A percentile compares a stretch with the other conserved stretches of the same genome.
Evolutionary conservation across 1,140 invertebrate species (phyloP).

Genomic region (Temnothorax curvispinosus): DNA sequence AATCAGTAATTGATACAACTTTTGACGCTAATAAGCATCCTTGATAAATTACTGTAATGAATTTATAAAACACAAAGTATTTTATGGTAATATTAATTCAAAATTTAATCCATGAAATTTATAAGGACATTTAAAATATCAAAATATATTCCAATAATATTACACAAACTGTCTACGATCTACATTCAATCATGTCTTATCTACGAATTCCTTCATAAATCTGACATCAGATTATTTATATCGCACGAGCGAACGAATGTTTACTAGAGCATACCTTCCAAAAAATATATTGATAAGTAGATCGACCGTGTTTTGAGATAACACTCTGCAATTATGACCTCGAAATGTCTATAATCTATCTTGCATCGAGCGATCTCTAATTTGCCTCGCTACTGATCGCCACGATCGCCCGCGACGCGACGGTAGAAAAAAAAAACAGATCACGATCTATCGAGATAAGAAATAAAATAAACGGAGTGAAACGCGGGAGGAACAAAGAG

Average conservation of each 20-base stretch:
- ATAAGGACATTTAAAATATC: background rate
- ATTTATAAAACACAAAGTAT: too few relatives aligned
- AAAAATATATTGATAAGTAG: slow-evolving; percentile 28
- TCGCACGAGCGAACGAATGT: background rate
- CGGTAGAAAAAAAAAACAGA: background rate
- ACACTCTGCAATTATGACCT: slow-evolving; percentile 13
- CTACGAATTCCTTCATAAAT: background rate
- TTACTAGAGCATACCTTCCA: slow-evolving; percentile 17
- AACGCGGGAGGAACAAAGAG: background rate
- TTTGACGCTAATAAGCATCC: too few relatives aligned
- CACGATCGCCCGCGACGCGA: too few relatives aligned
- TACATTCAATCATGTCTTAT: background rate
- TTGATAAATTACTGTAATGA: too few relatives aligned
- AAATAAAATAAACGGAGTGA: slow-evolving; percentile 9
- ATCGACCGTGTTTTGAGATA: slow-evolving; percentile 26
- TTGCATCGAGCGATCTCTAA: slow-evolving; percentile 12
- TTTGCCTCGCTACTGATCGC: slow-evolving; percentile 12
- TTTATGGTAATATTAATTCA: background rate
- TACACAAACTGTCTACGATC: background rate
- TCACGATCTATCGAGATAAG: background rate
- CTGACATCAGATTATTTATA: background rate
- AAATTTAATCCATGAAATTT: background rate
- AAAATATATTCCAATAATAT: background rate
- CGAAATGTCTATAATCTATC: slow-evolving; percentile 33
- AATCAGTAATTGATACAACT: too few relatives aligned